Base-by-base conservation (phyloP, 2,797 vertebrate genomes). In the Xenopus petersii region DNA sequence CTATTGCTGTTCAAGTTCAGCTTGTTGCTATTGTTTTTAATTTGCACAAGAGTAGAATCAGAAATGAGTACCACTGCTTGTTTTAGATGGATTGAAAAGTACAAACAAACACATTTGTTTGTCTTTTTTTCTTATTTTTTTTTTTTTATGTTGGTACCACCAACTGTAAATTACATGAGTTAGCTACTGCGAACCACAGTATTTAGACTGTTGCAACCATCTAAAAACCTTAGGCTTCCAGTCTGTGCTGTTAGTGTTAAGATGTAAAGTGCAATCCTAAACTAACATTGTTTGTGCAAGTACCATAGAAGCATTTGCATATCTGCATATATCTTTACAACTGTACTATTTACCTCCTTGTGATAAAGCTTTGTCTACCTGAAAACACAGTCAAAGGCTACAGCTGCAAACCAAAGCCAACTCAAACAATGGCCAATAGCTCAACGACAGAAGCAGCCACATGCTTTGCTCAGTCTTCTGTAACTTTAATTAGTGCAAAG, bases 381-480 rank as follows among this genome's bases (percentile, higher is more conserved):
- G 95, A 94, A 96, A 96, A 98, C 94, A 93, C 90, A 96, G 96
- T 98, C 96, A 98, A 98, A 97, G 96, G 95, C 97, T 95, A 98
- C 96, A 98, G 97, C 97, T 99, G 96, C 92, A 98, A 98, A 99
- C 97, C 97, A 99, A 99, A 99, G 97, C 95, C 96, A 95, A 97
- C 95, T 94, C 94, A 94, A 97, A 95, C 96, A 95, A 97, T 96
- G 96, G 96, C 97, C 96, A 98, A 97, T 96, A 98, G 95, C 94
- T 97, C 96, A 95, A 93, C 83, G 87, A 94, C 96, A 96, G 96
- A 96, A 96, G 95, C 92, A 94, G 87, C 94, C 94, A 94, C 93
- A 87, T 85, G 91, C 93, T 93, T 95, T 94, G 94, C 94, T 94
- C 92, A 90, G 91, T 91, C 94, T 96, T 98, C 94, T 96, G 96